Evolutionary conservation across 1,140 invertebrate genomes (phyloP), one percentile per base, ranked within the genome.

Genomic region (Drosophila nikananu): DNA sequence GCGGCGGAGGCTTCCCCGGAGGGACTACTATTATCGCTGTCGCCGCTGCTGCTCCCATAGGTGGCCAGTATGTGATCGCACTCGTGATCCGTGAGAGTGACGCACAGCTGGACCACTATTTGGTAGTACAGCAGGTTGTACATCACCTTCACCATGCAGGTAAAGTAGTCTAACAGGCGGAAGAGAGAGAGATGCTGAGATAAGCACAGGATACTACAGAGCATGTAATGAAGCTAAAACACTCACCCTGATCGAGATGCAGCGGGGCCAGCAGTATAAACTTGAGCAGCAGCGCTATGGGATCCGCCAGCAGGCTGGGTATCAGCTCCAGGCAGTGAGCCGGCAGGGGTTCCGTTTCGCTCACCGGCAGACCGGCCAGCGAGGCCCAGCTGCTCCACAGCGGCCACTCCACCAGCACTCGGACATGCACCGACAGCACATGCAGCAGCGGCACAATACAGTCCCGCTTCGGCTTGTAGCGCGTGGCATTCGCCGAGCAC

Each of bases 41-140:
- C 30, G 27, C 5, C 4, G 17, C 1, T 30, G 30, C 10, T 58
- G 42, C 49, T 57, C 9, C 80, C 70, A 57, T 75, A 91, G 9
- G 89, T 80, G 12, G 71, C 57, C 71, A 93, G 59, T 77, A 92
- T 84, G 80, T 92, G 83, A 54, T 93, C 84, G 42, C 94, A 92
- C 86, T 95, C 94, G 8, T 94, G 71, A 35, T 87, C 93, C 59
- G 94, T 95, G 92, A 97, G 74, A 4, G 81, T 92, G 39, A 91
- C 81, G 52, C 92, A 96, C 9, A 97, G 83, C 79, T 96, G 95
- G 1, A 96, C 93, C 25, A 98, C 94, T 41, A 97, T 96, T 95
- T 99, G 97, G 92, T 98, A 96, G 93, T 97, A 98, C 46, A 96
- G 94, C 44, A 98, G 94, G 94, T 98, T 98, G 94, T 98, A 99